Percentiles rank a stretch among this genome's conserved stretches.
These are phyloP conservation scores for Andrena camellia DNA, from an alignment of 2,888 invertebrate species.

Conservation along the genomic window DNA sequence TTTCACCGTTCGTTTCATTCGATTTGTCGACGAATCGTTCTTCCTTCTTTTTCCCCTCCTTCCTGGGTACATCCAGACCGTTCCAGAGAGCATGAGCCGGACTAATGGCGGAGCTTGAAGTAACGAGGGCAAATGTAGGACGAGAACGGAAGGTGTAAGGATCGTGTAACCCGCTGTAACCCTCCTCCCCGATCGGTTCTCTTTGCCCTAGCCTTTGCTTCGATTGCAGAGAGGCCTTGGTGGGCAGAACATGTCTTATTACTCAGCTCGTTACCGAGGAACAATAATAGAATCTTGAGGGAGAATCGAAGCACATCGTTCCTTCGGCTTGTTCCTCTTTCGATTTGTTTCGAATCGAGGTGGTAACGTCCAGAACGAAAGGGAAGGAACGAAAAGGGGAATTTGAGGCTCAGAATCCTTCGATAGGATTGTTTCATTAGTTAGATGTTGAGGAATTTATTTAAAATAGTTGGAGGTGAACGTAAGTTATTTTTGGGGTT, in stretches of 20 bases:
- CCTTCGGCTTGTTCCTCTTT: conserved; percentile 6
- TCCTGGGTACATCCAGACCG: conserved; percentile 4
- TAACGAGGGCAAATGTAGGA: conserved; percentile 57
- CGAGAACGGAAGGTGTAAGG: conserved; percentile 38
- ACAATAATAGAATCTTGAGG: conserved; percentile 52
- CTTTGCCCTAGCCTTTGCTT: conserved; percentile 9
- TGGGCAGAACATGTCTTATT: conserved; percentile 45
- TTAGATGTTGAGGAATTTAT: conserved; percentile 4
- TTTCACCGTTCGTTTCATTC: conserved; percentile 47
- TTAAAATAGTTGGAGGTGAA: not conserved
- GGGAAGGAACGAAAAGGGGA: conserved; percentile 9
- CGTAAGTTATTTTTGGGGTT: not conserved
- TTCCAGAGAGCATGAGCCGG: conserved; percentile 9
- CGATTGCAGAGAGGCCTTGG: conserved; percentile 26
- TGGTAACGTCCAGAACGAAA: not conserved
- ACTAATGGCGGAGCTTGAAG: not conserved
- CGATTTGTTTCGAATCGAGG: conserved; percentile 19
- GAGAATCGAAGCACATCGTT: conserved; percentile 13
- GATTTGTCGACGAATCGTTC: conserved; percentile 46
- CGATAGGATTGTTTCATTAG: not conserved
- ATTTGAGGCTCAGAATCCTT: not conserved
- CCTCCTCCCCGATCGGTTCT: conserved; percentile 21
- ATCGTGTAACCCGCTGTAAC: conserved; percentile 57
- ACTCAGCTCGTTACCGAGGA: conserved; percentile 53
- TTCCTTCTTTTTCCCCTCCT: not conserved